phyloP scores from a whole-genome alignment of 37 sponge, comb jelly and placozoan genomes.

The Beroe forskalii region DNA sequence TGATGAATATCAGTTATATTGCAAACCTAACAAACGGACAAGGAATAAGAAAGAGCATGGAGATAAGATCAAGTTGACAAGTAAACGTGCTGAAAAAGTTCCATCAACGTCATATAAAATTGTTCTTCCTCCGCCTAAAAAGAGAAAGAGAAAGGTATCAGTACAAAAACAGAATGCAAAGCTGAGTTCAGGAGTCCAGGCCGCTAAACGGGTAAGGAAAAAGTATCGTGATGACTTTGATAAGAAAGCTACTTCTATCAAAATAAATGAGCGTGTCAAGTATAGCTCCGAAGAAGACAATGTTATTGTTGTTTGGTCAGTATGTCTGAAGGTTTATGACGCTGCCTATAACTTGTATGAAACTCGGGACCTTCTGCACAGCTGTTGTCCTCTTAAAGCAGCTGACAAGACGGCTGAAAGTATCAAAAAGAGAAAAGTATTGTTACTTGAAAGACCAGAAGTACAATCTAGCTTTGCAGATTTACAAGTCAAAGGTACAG shows the following conservation, averaged over 20 bases:
- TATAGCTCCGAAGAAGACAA: background rate
- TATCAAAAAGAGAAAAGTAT: background rate
- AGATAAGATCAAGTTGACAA: background rate
- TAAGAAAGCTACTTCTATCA: background rate
- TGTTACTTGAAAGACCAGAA: background rate
- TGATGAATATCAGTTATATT: background rate
- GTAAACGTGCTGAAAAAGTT: background rate
- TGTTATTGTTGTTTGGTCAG: background rate
- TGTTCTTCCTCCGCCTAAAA: background rate
- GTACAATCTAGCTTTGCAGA: background rate
- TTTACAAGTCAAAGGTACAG: constrained; percentile 7
- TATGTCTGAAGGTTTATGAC: background rate
- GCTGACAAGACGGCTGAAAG: constrained; percentile 29
- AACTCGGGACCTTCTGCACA: constrained; percentile 33
- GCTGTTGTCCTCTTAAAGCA: background rate
- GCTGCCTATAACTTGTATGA: background rate
- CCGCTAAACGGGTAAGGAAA: constrained; percentile 18
- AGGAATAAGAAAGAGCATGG: background rate
- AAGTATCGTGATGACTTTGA: constrained; percentile 44
- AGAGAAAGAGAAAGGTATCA: background rate
- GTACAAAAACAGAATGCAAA: background rate
- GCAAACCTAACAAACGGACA: too few relatives aligned
- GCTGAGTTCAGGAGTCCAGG: background rate
- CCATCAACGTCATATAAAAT: too few relatives aligned
- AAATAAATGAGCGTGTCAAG: background rate